A percentile compares a stretch with the other conserved stretches of the same genome.
phyloP scores from a whole-genome alignment of 1,140 invertebrate genomes.

The Bombus waltoni region DNA sequence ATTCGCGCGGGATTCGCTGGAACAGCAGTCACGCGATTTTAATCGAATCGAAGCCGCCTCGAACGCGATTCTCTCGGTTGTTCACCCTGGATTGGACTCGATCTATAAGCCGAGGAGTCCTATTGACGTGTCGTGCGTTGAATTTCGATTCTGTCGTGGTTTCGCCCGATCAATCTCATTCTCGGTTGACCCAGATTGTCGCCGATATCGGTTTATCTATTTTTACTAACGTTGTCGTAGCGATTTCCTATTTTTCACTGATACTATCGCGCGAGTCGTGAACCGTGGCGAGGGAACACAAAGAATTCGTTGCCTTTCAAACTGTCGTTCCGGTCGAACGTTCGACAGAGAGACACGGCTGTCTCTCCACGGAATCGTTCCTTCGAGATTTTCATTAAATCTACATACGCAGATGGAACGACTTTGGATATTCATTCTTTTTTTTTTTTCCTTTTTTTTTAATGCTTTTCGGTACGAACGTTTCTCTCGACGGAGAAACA shows the following conservation, averaged over 20 bases:
- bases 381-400: neutral
- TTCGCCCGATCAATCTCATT: slow-evolving; percentile 34
- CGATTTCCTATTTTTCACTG: slow-evolving; percentile 1
- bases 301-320: neutral
- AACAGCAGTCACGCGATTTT: slow-evolving; percentile 6
- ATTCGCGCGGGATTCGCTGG: neutral
- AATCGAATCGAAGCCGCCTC: slow-evolving; percentile 2
- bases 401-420: neutral
- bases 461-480: neutral
- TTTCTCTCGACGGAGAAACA: neutral
- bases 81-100: neutral
- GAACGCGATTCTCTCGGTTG: neutral
- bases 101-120: neutral
- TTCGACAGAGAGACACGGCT: no score
- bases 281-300: neutral
- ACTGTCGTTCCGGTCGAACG: neutral
- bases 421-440: no score
- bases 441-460: no score
- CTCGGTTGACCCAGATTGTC: slow-evolving; percentile 43
- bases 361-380: neutral
- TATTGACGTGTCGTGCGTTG: slow-evolving; percentile 27
- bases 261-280: neutral
- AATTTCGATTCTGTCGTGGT: slow-evolving; percentile 31
- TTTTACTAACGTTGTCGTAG: neutral
- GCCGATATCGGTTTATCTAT: slow-evolving; percentile 35